Conservation (phyloP, 2,113 vertebrate genomes). For the Xenopus laevis region DNA sequence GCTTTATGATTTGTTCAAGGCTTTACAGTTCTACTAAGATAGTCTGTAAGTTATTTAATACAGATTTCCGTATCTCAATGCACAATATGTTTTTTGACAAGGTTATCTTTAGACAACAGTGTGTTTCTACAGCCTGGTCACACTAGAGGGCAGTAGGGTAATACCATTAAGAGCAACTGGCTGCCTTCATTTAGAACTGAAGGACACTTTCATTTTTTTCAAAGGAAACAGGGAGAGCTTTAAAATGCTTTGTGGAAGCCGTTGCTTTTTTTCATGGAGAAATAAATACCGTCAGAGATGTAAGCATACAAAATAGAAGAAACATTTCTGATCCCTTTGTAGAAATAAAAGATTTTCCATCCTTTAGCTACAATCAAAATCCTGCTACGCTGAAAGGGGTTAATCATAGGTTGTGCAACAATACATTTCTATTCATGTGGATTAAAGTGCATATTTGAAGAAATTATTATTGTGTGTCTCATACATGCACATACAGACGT, state of each 20-base stretch:
- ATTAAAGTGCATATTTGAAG: too few relatives aligned
- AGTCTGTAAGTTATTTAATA: too few relatives aligned
- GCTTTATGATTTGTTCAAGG: too few relatives aligned
- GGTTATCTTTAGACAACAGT: too few relatives aligned
- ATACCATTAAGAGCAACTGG: constrained; percentile 31
- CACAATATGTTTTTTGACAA: too few relatives aligned
- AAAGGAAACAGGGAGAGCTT: constrained; percentile 53
- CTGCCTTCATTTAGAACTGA: background rate
- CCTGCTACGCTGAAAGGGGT: background rate
- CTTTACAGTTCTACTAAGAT: too few relatives aligned
- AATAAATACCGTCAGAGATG: constrained; percentile 22
- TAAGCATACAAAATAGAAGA: background rate
- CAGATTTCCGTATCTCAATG: too few relatives aligned
- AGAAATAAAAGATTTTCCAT: background rate
- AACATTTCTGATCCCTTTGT: background rate
- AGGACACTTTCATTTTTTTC: constrained; percentile 23
- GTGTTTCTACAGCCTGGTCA: constrained; percentile 24
- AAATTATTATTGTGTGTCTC: too few relatives aligned
- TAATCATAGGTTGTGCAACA: background rate
- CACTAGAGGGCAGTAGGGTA: constrained; percentile 72
- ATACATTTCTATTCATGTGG: too few relatives aligned
- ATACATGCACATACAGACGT: too few relatives aligned
- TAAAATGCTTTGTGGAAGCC: constrained; percentile 50
- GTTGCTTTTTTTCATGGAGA: background rate
- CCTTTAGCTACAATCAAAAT: background rate